These are phyloP conservation scores for Zygaena filipendulae DNA, from an alignment of 2,888 invertebrate genomes.

Conservation along the genomic window DNA sequence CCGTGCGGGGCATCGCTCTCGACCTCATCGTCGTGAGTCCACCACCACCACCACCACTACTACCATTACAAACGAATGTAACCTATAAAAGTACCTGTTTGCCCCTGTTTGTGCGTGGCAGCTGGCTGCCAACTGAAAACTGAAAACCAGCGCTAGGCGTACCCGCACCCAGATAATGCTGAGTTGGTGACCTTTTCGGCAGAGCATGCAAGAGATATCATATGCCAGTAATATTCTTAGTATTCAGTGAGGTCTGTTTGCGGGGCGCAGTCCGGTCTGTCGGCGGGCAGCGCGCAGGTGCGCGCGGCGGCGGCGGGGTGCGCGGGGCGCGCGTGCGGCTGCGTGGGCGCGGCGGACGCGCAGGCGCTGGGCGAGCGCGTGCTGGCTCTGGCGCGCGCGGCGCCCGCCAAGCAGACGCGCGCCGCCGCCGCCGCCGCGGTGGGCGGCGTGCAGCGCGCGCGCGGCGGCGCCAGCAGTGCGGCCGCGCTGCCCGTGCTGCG, in stretches of 20 bases:
- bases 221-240: too few relatives aligned
- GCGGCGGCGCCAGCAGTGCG: constrained; percentile 96
- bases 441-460: constrained; percentile 95
- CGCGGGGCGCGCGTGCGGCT: constrained; percentile 81
- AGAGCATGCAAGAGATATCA: too few relatives aligned
- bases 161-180: too few relatives aligned
- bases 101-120: too few relatives aligned
- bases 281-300: constrained; percentile 80
- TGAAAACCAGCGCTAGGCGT: too few relatives aligned
- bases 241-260: too few relatives aligned
- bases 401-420: constrained; percentile 26
- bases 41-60: too few relatives aligned
- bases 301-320: constrained; percentile 97
- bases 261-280: constrained; percentile 76
- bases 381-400: constrained; percentile 34
- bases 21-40: constrained; percentile 80
- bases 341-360: constrained; percentile 38
- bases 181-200: too few relatives aligned
- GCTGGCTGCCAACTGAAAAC: too few relatives aligned
- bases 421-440: constrained; percentile 76
- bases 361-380: constrained; percentile 45
- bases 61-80: too few relatives aligned
- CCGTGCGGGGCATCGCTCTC: constrained; percentile 86
- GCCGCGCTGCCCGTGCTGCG: constrained; percentile 95
- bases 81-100: too few relatives aligned